A percentile compares a stretch with the other conserved stretches of the same genome.
Conservation (phyloP, 2,797 vertebrate species). For the Pyrocephalus nanus region DNA sequence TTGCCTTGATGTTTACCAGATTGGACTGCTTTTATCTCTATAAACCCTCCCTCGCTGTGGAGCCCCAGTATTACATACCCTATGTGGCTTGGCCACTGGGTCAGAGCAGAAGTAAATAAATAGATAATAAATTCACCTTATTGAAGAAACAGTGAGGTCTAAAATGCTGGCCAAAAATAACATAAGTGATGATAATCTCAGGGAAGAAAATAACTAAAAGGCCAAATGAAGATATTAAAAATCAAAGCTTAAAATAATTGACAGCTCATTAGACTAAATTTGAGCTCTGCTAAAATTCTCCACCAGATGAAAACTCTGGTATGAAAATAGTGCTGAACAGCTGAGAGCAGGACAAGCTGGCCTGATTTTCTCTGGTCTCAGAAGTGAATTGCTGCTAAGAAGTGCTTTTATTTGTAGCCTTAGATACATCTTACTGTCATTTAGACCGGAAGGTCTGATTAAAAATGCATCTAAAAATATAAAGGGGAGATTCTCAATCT, state of each 20-base stretch:
- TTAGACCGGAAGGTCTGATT: constrained; percentile 3
- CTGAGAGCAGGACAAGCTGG: constrained; percentile 48
- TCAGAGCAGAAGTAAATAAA: neutral
- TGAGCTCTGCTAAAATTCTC: constrained; percentile 39
- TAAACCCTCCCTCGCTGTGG: neutral
- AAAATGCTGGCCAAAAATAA: constrained; percentile 34
- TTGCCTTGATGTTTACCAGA: constrained; percentile 51
- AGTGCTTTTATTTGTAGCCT: neutral
- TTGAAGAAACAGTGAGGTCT: neutral
- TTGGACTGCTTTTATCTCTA: constrained; percentile 29
- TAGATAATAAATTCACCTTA: constrained; percentile 2
- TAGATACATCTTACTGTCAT: neutral
- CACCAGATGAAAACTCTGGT: constrained; percentile 17
- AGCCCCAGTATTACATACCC: neutral
- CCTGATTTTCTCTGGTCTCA: constrained; percentile 47
- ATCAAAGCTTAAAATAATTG: constrained; percentile 57
- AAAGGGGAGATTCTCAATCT: neutral
- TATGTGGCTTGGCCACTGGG: neutral
- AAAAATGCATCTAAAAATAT: neutral
- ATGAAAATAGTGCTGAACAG: constrained; percentile 53
- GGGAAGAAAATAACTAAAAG: constrained; percentile 39
- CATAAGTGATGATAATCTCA: neutral
- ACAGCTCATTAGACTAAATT: constrained; percentile 49
- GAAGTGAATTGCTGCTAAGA: neutral
- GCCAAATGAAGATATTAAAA: constrained; percentile 23